Evolutionary conservation across 1,140 invertebrate genomes (phyloP).

Genomic region (Oncopodura yosiiana): DNA sequence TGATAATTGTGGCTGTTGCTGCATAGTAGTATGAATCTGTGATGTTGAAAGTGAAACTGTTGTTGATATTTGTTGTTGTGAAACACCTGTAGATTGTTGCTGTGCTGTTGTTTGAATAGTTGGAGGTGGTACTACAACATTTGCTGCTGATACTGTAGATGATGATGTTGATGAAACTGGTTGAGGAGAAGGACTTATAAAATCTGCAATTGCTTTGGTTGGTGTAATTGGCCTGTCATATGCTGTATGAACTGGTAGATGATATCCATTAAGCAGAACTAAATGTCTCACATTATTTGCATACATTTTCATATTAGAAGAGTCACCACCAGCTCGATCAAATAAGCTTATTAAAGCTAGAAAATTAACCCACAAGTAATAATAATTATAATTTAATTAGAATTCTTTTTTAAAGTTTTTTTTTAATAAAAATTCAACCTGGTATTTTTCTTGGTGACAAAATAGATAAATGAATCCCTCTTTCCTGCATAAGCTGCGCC

Average conservation of each 20-base stretch:
- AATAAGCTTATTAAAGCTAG: conserved; percentile 59
- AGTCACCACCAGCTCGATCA: conserved; percentile 75
- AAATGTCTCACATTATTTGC: conserved; percentile 77
- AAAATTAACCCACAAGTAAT: background rate
- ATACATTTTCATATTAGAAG: conserved; percentile 76
- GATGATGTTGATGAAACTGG: background rate
- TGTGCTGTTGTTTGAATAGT: conserved; percentile 37
- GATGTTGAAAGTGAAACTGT: conserved; percentile 25
- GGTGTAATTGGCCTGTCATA: conserved; percentile 40
- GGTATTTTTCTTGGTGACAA: conserved; percentile 80
- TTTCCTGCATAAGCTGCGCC: conserved; percentile 59
- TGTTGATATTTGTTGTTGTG: conserved; percentile 44
- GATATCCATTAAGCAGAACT: conserved; percentile 62
- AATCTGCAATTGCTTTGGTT: conserved; percentile 26
- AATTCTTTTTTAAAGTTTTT: too few species aligned
- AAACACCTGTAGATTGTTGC: too few species aligned
- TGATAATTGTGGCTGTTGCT: conserved; percentile 31
- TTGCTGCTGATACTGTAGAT: conserved; percentile 16
- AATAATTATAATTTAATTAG: background rate
- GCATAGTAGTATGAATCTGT: conserved; percentile 37
- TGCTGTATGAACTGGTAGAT: conserved; percentile 26
- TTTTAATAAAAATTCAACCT: conserved; percentile 12
- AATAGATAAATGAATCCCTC: conserved; percentile 60
- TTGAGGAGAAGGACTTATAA: conserved; percentile 5
- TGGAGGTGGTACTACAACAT: conserved; percentile 18